Evolutionary conservation across 2,113 vertebrate species (phyloP).

Genomic region (Myiopsitta monachus): DNA sequence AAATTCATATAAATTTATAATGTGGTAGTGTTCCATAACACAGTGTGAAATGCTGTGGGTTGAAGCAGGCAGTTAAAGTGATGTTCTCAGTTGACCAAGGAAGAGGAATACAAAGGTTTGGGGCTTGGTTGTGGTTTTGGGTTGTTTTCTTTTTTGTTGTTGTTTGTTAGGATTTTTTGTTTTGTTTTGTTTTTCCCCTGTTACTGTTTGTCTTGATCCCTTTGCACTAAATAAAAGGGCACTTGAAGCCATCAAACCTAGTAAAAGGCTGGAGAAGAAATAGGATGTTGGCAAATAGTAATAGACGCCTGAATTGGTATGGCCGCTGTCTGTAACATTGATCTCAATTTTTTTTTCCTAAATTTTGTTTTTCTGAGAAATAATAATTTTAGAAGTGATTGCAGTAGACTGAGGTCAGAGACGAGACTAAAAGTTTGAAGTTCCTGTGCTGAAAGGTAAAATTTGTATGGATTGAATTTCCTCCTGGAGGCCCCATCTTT

Average conservation of each 20-base stretch:
- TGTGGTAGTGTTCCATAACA: not conserved
- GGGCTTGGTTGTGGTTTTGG: not conserved
- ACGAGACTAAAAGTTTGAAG: not conserved
- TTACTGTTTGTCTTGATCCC: not conserved
- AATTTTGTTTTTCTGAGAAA: not conserved
- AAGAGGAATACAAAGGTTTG: not conserved
- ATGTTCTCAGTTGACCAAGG: not conserved
- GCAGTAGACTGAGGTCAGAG: not conserved
- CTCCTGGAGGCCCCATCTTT: not conserved
- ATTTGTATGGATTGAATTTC: not conserved
- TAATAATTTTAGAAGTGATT: not conserved
- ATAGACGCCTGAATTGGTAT: not conserved
- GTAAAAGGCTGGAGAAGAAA: not conserved
- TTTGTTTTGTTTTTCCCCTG: not conserved
- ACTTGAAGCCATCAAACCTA: not conserved
- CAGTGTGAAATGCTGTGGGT: rapidly evolving
- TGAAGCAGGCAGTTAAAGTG: not conserved
- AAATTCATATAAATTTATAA: not conserved
- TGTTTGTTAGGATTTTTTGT: not conserved
- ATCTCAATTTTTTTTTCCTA: too few relatives aligned
- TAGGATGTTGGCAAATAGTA: not conserved
- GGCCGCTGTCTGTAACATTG: not conserved
- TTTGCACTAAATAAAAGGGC: not conserved
- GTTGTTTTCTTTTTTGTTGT: not conserved
- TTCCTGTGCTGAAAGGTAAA: not conserved